Evolutionary conservation across 2,888 invertebrate species (phyloP).

Genomic region (Cetonia aurata): DNA sequence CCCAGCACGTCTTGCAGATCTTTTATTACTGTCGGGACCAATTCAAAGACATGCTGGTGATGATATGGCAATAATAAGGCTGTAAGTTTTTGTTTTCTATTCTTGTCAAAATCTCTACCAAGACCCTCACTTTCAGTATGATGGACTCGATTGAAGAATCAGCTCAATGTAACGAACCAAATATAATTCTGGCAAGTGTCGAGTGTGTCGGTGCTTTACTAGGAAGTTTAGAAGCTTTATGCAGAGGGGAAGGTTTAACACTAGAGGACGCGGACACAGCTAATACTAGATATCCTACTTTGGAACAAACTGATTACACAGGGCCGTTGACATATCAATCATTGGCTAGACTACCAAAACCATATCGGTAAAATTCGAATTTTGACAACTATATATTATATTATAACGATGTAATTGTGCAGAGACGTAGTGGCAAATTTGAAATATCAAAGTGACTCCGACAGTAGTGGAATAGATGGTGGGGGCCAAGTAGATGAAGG

Average conservation of each 20-base stretch:
- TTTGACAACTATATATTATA: not conserved
- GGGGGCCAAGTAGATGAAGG: constrained; percentile 64
- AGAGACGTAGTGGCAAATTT: constrained; percentile 76
- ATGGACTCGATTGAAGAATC: constrained; percentile 96
- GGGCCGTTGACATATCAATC: constrained; percentile 90
- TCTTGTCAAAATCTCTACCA: constrained; percentile 12
- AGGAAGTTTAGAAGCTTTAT: constrained; percentile 85
- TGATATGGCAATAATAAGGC: constrained; percentile 85
- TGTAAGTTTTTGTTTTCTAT: constrained; percentile 74
- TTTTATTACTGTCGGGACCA: constrained; percentile 72
- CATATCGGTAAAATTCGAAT: constrained; percentile 73
- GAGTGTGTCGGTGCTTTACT: constrained; percentile 87
- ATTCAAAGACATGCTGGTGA: constrained; percentile 76
- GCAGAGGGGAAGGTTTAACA: constrained; percentile 79
- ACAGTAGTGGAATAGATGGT: constrained; percentile 69
- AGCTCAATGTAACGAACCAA: constrained; percentile 83
- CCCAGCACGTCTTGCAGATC: constrained; percentile 83
- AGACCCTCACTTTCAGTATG: constrained; percentile 70
- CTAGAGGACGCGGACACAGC: constrained; percentile 74
- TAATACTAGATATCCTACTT: constrained; percentile 74
- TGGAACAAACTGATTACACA: constrained; percentile 84
- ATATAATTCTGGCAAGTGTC: constrained; percentile 82
- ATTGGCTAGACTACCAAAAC: constrained; percentile 84
- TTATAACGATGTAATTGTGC: constrained; percentile 53
- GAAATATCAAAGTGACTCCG: constrained; percentile 76